Conservation (phyloP, 2,888 invertebrate species). For the Argyra leucocephala region DNA sequence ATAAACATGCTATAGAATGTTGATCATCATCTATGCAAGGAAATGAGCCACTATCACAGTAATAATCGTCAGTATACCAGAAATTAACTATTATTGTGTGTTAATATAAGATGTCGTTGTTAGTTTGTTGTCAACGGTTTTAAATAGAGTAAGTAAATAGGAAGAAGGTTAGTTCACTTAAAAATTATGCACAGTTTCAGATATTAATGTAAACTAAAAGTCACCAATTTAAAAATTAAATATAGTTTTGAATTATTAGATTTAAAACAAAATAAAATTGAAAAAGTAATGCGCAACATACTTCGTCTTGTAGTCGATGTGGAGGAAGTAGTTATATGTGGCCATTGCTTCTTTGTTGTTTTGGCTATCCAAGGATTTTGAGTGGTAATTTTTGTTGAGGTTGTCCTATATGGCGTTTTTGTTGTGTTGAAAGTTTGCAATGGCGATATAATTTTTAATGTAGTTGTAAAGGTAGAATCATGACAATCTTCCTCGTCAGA, state of each 20-base stretch:
- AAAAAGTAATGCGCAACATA: slow-evolving; percentile 5
- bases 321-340: slow-evolving; percentile 8
- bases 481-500: slow-evolving; percentile 50
- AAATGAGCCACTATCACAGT: neutral
- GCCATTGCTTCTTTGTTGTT: slow-evolving; percentile 11
- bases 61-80: neutral
- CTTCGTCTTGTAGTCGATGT: neutral
- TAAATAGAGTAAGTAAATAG: no score
- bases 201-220: no score
- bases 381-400: slow-evolving; percentile 22
- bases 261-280: slow-evolving; percentile 5
- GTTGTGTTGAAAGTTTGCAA: slow-evolving; percentile 22
- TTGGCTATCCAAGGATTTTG: slow-evolving; percentile 15
- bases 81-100: neutral
- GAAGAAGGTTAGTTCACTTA: no score
- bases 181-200: no score
- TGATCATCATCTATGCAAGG: neutral
- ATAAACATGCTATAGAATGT: neutral
- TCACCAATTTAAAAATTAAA: no score
- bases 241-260: no score
- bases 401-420: slow-evolving; percentile 16
- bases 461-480: slow-evolving; percentile 9
- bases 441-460: slow-evolving; percentile 13
- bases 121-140: neutral
- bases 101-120: neutral